Percentiles rank a stretch among this genome's conserved stretches.
Evolutionary conservation across 1,140 invertebrate genomes (phyloP).

Genomic region (Arion vulgaris): DNA sequence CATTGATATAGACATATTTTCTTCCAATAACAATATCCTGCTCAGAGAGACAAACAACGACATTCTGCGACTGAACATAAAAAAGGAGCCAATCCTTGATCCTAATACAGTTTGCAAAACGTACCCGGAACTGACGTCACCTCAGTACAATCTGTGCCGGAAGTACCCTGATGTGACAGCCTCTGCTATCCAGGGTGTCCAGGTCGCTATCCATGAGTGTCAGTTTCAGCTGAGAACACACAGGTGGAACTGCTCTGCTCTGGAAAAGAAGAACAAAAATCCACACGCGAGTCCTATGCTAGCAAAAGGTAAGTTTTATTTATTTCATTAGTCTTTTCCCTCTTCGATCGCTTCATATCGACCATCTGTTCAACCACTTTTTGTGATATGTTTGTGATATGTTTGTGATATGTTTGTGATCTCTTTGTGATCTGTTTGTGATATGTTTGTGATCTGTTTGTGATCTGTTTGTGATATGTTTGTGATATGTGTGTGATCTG

Average conservation of each 20-base stretch:
- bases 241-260: conserved; percentile 71
- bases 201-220: conserved; percentile 82
- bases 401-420: too few relatives aligned
- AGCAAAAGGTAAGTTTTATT: conserved; percentile 67
- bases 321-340: background rate
- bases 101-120: conserved; percentile 69
- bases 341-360: too few relatives aligned
- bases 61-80: conserved; percentile 65
- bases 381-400: too few relatives aligned
- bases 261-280: conserved; percentile 82
- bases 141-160: conserved; percentile 87
- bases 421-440: too few relatives aligned
- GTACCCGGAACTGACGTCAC: conserved; percentile 82
- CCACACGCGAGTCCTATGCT: conserved; percentile 86
- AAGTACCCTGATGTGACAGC: conserved; percentile 88
- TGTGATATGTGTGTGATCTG: too few relatives aligned
- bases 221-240: conserved; percentile 68
- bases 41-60: conserved; percentile 49
- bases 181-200: conserved; percentile 89
- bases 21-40: too few relatives aligned
- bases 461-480: too few relatives aligned
- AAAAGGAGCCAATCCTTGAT: conserved; percentile 64
- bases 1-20: too few relatives aligned
- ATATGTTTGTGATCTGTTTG: too few relatives aligned
- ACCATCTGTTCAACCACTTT: too few relatives aligned